These are phyloP conservation scores for Euleptes europaea DNA, from an alignment of 2,113 vertebrate species.

Conservation along the genomic window DNA sequence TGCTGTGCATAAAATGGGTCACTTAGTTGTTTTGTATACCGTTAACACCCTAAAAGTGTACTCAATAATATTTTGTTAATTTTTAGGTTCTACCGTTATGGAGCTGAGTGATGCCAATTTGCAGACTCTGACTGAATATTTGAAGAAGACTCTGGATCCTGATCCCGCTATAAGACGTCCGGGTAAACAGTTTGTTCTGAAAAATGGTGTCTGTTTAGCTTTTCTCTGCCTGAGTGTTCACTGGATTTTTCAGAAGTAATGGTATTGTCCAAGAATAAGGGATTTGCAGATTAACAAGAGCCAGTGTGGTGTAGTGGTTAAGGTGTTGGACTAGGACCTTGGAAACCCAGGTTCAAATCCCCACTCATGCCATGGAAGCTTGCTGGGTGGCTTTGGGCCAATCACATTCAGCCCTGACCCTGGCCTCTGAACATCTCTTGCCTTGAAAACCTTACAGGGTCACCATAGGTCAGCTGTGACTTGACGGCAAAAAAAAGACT, in stretches of 20 bases:
- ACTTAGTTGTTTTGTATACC: conserved; percentile 8
- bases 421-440: too few relatives aligned
- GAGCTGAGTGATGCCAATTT: conserved; percentile 96
- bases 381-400: too few relatives aligned
- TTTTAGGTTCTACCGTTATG: conserved; percentile 81
- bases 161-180: conserved; percentile 93
- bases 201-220: background rate
- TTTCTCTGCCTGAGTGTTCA: background rate
- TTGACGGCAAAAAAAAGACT: background rate
- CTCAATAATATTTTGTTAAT: conserved; percentile 21
- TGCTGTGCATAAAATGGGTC: background rate
- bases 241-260: background rate
- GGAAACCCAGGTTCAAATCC: too few relatives aligned
- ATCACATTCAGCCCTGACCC: too few relatives aligned
- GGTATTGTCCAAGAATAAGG: background rate
- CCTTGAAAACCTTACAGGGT: too few relatives aligned
- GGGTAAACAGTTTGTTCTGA: conserved; percentile 75
- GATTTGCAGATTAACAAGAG: background rate
- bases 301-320: too few relatives aligned
- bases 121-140: conserved; percentile 92
- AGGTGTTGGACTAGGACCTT: too few relatives aligned
- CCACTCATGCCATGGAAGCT: too few relatives aligned
- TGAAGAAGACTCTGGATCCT: conserved; percentile 94
- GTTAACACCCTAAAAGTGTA: conserved; percentile 13
- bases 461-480: too few relatives aligned